Evolutionary conservation across 92 coral and sea anemone species (phyloP), one percentile per base, ranked within the genome.

Genomic region (Parazoanthus atlanticus): DNA sequence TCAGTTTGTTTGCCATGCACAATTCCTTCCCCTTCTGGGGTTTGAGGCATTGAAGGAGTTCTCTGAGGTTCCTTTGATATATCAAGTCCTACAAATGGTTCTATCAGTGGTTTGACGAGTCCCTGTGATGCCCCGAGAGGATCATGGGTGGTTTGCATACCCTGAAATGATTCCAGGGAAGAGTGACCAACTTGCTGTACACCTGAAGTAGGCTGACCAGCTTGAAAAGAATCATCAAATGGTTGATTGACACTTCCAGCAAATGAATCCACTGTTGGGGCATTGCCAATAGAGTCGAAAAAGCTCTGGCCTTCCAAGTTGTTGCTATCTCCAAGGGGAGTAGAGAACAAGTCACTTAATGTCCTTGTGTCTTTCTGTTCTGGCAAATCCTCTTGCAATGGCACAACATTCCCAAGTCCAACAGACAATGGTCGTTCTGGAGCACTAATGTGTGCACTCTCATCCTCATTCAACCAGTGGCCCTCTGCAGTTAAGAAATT

Each of bases 401-500:
- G 73, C 16, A 89, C 88, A 76, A 91, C 74, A 75, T 86, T 85
- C 25, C 49, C 85, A 54, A 79, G 64, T 41, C 91, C 93, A 26
- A 85, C 88, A 15, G 86, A 67, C 58, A 28, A 29, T 23, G 89
- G 82, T 13, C 89, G 82, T 78, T 78, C 93, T 3, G 73, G 28
- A 19, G 80, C 77, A 49, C 85, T 88, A 56, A 88, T 56, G 6
- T 91, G 25, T 58, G 8, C 36, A 30, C 4, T 43, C 19, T 71
- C 78, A 6, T 88, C 79, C 38, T 95, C 96, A 93, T 95, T 93
- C 91, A 90, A 92, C 98, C 98, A 95, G 17, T 95, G 98, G 21
- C 98, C 98, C 93, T 95, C 98, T 95, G 32, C 21, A 72, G 38
- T 70, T 34, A 10, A 73, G 16, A 8, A 80, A 33, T 21, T 38